A percentile compares a stretch with the other conserved stretches of the same genome.
These are phyloP conservation scores for Tinea pellionella DNA, from an alignment of 2,888 invertebrate species.

Conservation along the genomic window DNA sequence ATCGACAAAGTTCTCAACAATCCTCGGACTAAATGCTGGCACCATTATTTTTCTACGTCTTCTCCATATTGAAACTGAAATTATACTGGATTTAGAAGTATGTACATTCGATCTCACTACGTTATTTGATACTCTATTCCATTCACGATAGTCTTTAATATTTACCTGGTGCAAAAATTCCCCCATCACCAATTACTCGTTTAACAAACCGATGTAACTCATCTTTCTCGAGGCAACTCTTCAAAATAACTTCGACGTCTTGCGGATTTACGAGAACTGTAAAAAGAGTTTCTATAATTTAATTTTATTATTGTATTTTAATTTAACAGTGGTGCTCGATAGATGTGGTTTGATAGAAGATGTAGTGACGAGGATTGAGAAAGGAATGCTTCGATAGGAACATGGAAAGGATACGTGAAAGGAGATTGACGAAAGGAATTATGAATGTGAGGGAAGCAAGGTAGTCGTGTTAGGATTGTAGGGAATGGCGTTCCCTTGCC, in stretches of 20 bases:
- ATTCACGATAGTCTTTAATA: neutral
- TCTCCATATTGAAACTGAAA: conserved; percentile 68
- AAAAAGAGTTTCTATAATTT: neutral
- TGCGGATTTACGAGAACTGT: conserved; percentile 15
- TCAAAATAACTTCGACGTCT: conserved; percentile 19
- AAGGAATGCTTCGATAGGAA: too few species aligned
- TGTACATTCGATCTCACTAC: too few species aligned
- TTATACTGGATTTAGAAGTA: conserved; percentile 26
- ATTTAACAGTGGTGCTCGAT: too few species aligned
- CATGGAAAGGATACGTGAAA: too few species aligned
- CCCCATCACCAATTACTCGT: conserved; percentile 23
- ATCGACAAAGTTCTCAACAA: conserved; percentile 72
- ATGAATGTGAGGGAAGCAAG: too few species aligned
- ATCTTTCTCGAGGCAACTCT: conserved; percentile 19
- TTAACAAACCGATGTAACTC: conserved; percentile 13
- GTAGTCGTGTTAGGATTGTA: too few species aligned
- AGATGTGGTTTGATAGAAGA: too few species aligned
- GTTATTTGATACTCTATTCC: too few species aligned
- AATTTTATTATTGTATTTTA: neutral
- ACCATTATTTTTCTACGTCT: conserved; percentile 71
- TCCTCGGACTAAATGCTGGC: conserved; percentile 76
- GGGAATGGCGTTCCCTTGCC: too few species aligned
- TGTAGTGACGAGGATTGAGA: too few species aligned
- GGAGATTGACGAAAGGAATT: too few species aligned
- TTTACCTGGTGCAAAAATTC: conserved; percentile 23